Percentiles rank a stretch among this genome's conserved stretches.
These are phyloP conservation scores for Halesus radiatus DNA, from an alignment of 1,140 invertebrate genomes.

Conservation along the genomic window DNA sequence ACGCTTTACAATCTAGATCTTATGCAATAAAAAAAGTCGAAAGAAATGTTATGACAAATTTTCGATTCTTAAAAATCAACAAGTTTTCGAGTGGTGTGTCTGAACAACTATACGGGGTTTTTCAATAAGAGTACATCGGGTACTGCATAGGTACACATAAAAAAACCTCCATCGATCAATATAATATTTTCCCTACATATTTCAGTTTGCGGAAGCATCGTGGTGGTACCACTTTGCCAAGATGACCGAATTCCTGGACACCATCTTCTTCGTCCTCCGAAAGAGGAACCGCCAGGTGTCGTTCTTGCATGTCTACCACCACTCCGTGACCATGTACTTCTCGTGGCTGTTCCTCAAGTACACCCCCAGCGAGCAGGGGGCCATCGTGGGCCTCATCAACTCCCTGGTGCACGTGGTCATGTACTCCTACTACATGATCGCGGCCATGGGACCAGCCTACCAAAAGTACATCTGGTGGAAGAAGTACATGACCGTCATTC, in stretches of 20 bases:
- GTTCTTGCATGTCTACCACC: constrained; percentile 84
- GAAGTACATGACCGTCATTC: constrained; percentile 87
- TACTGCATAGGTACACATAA: no score
- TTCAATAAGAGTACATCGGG: no score
- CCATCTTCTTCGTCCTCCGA: constrained; percentile 87
- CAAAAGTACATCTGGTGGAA: constrained; percentile 95
- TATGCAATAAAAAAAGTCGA: no score
- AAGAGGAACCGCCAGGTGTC: constrained; percentile 85
- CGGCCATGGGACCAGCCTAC: constrained; percentile 84
- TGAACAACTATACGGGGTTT: no score
- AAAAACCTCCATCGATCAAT: no score
- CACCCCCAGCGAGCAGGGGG: constrained; percentile 73
- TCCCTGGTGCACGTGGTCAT: constrained; percentile 82
- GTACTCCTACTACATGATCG: constrained; percentile 88
- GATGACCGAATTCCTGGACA: constrained; percentile 77
- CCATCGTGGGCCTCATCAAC: constrained; percentile 76
- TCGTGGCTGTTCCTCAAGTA: constrained; percentile 74
- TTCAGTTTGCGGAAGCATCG: constrained; percentile 23
- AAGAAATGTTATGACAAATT: no score
- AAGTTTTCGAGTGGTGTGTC: no score
- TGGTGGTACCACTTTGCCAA: constrained; percentile 76
- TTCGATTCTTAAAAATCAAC: no score
- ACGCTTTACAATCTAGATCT: no score
- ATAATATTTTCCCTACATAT: background rate
- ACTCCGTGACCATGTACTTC: constrained; percentile 76